Conservation (phyloP, 2,888 invertebrate genomes). For the Geophilus truncorum region DNA sequence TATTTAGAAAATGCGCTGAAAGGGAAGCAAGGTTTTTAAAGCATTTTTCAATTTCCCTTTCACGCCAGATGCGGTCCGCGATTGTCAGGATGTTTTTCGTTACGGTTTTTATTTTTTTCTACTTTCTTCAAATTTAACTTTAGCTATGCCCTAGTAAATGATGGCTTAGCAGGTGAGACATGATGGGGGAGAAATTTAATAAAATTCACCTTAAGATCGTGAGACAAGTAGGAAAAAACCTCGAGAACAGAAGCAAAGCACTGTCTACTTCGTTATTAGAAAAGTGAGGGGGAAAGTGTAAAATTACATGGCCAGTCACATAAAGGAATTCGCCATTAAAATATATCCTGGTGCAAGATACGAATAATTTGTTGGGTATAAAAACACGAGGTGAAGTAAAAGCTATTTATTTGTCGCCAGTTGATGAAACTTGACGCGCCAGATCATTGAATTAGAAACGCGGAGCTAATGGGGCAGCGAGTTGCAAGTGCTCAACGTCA, state of each 20-base stretch:
- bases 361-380: not conserved
- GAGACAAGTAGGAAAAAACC: not conserved
- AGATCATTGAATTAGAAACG: slow-evolving; percentile 17
- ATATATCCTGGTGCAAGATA: not conserved
- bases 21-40: slow-evolving; percentile 2
- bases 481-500: not conserved
- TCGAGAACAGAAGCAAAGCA: not conserved
- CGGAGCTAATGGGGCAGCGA: not conserved
- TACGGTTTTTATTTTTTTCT: not conserved
- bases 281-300: not conserved
- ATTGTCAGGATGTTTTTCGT: not conserved
- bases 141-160: not conserved
- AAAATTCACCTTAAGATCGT: slow-evolving; percentile 7
- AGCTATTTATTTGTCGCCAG: not conserved
- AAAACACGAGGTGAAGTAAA: not conserved
- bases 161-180: slow-evolving; percentile 13
- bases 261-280: not conserved
- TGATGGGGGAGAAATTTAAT: not conserved
- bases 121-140: slow-evolving; percentile 2
- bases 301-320: not conserved
- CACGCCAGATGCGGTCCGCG: not conserved
- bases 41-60: slow-evolving; percentile 25
- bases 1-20: not conserved
- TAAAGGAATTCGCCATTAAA: not conserved
- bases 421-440: slow-evolving; percentile 1